These are phyloP conservation scores for Willowsia nigromaculata DNA, from an alignment of 2,888 invertebrate genomes.

Conservation along the genomic window DNA sequence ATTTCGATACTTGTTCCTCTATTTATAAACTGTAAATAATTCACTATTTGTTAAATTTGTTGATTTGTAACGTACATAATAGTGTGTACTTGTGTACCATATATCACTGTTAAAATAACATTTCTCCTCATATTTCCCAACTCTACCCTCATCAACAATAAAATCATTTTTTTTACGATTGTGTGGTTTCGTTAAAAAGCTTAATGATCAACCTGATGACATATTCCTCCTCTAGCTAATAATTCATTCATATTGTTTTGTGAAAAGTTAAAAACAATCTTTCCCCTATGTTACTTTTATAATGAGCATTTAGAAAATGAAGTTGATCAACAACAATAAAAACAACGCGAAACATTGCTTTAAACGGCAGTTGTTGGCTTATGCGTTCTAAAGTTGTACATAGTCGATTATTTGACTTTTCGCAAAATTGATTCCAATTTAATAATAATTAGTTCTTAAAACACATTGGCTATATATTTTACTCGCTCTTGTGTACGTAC, in stretches of 20 bases:
- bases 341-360: neutral
- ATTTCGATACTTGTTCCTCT: neutral
- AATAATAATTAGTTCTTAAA: neutral
- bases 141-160: neutral
- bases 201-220: neutral
- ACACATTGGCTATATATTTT: neutral
- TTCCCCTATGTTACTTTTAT: neutral
- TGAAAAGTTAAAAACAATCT: neutral
- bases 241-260: neutral
- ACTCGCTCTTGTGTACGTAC: neutral
- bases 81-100: constrained; percentile 37
- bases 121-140: neutral
- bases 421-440: neutral
- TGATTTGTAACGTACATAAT: neutral
- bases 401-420: neutral
- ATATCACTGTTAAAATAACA: constrained; percentile 62
- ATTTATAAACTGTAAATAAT: neutral
- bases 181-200: neutral
- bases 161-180: neutral
- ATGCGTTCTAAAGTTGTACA: neutral
- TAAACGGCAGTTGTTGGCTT: neutral
- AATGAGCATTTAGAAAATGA: neutral
- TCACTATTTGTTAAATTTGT: neutral
- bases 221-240: neutral
- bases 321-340: neutral